phyloP scores from a whole-genome alignment of 2,888 invertebrate species.

The Siphonodentalium dalli region DNA sequence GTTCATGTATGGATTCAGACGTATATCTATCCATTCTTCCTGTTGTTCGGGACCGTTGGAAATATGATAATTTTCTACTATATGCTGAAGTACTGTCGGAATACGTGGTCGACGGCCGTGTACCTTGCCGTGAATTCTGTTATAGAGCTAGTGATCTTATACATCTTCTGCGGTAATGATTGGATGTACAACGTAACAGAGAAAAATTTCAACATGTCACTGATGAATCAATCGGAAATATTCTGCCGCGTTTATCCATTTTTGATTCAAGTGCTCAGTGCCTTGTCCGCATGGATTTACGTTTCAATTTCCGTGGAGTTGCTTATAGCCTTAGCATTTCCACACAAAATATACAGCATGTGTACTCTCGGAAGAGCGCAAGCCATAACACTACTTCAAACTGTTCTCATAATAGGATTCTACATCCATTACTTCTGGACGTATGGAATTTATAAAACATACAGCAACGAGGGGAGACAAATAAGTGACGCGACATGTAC shows the following conservation, averaged over 20 bases:
- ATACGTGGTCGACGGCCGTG: conserved; percentile 58
- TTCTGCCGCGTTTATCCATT: conserved; percentile 60
- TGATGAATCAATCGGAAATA: conserved; percentile 51
- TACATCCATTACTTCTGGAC: conserved; percentile 64
- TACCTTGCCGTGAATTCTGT: conserved; percentile 51
- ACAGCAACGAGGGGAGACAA: conserved; percentile 25
- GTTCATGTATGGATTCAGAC: too few species aligned
- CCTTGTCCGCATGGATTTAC: conserved; percentile 55
- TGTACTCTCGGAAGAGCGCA: conserved; percentile 55
- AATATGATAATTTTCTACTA: conserved; percentile 37
- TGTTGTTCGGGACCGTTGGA: conserved; percentile 52
- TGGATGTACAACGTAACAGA: conserved; percentile 44
- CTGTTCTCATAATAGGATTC: conserved; percentile 56
- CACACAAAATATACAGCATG: conserved; percentile 46
- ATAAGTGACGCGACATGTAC: conserved; percentile 30
- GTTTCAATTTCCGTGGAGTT: conserved; percentile 54
- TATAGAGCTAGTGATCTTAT: conserved; percentile 53
- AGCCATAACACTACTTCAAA: conserved; percentile 53
- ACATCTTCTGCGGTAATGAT: conserved; percentile 54
- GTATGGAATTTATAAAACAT: conserved; percentile 43
- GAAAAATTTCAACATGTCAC: conserved; percentile 32
- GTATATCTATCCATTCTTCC: conserved; percentile 47
- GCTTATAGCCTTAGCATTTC: conserved; percentile 46
- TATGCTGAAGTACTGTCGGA: conserved; percentile 43
- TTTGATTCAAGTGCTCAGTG: conserved; percentile 46